Base-by-base conservation (phyloP, 1,140 invertebrate species). In the Galendromus occidentalis region DNA sequence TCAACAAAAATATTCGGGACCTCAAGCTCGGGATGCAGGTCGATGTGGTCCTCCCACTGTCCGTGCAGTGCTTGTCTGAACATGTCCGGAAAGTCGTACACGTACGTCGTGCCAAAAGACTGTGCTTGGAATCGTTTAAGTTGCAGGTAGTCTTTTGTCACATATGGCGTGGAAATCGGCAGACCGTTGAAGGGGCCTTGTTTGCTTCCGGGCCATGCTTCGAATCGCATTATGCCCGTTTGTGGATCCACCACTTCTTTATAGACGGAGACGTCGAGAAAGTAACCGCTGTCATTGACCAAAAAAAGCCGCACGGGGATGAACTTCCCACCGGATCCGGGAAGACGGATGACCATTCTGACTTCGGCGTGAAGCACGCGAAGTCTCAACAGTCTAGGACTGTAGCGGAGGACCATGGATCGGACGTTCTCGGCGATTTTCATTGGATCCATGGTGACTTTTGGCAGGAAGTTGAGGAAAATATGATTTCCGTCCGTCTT, bases 401-500 rank as follows among this genome's bases (percentile, higher is more conserved):
- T 93, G 74, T 98, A 97, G 1, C 91, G 79, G 79, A 95, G 84
- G 29, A 98, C 91, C 86, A 97, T 97, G 65, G 83, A 87, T 0
- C 91, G 84, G 0, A 98, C 92, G 59, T 91, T 95, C 74, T 97
- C 93, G 74, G 94, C 91, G 67, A 98, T 90, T 82, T 86, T 59
- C 14, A 83, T 82, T 0, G 90, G 90, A 78, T 98, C 93, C 85
- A 98, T 91, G 29, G 94, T 96, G 44, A 98, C 87, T 1, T 92
- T 94, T 7, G 94, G 93, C 6, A 95, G 91, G 77, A 98, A 98
- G 76, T 98, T 98, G 18, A 99, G 78, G 80, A 98, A 98, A 25
- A 98, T 97, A 73, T 99, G 95, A 77, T 99, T 98, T 74, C 94
- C 98, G 74, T 98, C 94, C 0, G 93, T 97, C 69, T 89, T 81